Conservation (phyloP, 2,113 vertebrate genomes). For the Genyomyrus donnyi region DNA sequence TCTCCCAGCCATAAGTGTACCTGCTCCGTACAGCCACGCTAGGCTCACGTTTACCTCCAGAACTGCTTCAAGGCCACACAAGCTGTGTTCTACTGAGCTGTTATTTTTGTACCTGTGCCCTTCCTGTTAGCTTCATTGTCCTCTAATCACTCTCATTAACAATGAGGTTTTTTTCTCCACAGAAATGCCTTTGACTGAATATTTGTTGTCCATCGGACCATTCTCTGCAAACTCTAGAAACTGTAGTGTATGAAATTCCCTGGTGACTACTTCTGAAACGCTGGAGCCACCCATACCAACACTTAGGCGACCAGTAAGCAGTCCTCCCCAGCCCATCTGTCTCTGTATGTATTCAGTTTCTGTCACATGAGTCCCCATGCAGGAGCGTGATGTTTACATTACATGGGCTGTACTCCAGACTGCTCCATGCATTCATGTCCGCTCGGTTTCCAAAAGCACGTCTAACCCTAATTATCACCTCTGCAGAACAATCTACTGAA, state of each 20-base stretch:
- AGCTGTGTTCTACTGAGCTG: background rate
- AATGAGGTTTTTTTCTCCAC: background rate
- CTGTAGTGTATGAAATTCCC: background rate
- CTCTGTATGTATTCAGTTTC: background rate
- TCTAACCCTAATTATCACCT: background rate
- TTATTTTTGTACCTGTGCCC: background rate
- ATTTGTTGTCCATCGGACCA: background rate
- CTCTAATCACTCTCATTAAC: background rate
- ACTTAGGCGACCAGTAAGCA: background rate
- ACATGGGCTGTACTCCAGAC: background rate
- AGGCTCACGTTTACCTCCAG: background rate
- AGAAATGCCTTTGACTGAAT: background rate
- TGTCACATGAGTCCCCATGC: background rate
- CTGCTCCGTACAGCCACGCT: background rate
- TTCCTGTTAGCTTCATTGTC: background rate
- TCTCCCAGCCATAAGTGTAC: background rate
- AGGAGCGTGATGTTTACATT: background rate
- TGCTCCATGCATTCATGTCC: background rate
- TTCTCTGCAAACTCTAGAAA: background rate
- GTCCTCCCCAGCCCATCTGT: background rate
- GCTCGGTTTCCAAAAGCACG: background rate
- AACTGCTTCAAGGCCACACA: background rate
- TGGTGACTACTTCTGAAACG: background rate
- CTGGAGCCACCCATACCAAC: background rate
- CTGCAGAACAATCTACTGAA: background rate